Evolutionary conservation across 2,888 invertebrate genomes (phyloP), one percentile per base, ranked within the genome.

Genomic region (Podotricha telesiphe): DNA sequence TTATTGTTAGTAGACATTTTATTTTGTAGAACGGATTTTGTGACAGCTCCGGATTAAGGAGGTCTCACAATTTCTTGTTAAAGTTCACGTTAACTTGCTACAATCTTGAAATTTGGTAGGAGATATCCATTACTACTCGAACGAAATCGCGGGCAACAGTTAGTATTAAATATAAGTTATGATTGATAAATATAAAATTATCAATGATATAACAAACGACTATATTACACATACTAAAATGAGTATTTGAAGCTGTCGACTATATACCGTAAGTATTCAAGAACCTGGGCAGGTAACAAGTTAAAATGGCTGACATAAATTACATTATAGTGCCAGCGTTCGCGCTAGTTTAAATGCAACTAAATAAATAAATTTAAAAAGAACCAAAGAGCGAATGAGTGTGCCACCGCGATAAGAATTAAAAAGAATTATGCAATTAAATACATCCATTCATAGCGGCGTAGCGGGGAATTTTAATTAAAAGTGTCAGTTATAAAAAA

Each of bases 381-480:
- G 67, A 69, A 61, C 51, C 56, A 68, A 63, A 69, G 66, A 69
- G 68, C 71, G 65, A 74, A 68, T 48, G 68, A 65, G 63, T 72
- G 74, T 66, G 72, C 71, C 70, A 71, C 70, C 69, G 65, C 71
- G 76, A 73, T 76, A 74, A 73, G 74, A 73, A 71, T 70, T 71
- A 71, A 72, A 73, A 71, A 70, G 68, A 61, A 73, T 73, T 67
- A 72, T 69, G 73, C 72, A 72, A 72, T 73, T 75, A 80, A 82
- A 82, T 77, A 75, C 76, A 56, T 40, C 68, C 77, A 77, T 79
- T 78, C 76, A 79, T 75, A 77, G 77, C 77, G 73, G 61, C 69
- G 71, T 78, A 72, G 73, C 77, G 71, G 74, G 76, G 77, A 78
- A 75, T 83, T 84, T 84, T 81, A 84, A 83, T 83, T 82, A 79